A percentile compares a stretch with the other conserved stretches of the same genome.
Conservation (phyloP, 1,140 invertebrate species). For the Pogonus chalceus region DNA sequence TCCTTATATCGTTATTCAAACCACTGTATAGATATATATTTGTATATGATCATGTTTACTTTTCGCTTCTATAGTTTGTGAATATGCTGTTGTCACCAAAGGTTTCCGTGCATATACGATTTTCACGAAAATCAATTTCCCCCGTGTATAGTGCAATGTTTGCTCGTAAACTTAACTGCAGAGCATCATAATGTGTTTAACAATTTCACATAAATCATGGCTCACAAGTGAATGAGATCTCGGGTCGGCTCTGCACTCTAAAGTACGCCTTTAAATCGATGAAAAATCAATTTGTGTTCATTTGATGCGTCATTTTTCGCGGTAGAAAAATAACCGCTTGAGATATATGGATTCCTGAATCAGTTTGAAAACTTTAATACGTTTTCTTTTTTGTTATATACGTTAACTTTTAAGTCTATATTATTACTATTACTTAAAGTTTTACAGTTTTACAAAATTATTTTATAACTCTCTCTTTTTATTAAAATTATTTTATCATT, state of each 20-base stretch:
- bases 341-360: not conserved
- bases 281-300: conserved; percentile 2
- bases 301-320: not conserved
- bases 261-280: not conserved
- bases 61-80: not conserved
- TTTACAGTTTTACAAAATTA: too few species aligned
- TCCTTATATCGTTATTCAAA: not conserved
- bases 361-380: not conserved
- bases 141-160: conserved; percentile 3
- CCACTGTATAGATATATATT: not conserved
- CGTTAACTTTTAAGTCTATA: too few species aligned
- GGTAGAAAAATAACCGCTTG: not conserved
- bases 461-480: too few species aligned
- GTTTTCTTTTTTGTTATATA: too few species aligned
- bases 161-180: conserved; percentile 7
- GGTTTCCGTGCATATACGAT: not conserved
- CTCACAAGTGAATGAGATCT: not conserved
- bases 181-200: conserved; percentile 6
- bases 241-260: not conserved
- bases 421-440: too few species aligned
- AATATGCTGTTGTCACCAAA: not conserved
- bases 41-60: not conserved
- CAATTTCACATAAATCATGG: conserved; percentile 3
- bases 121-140: conserved; percentile 7
- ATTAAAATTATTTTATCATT: too few species aligned